phyloP scores from a whole-genome alignment of 2,797 vertebrate genomes.

The Peromyscus nudipes region DNA sequence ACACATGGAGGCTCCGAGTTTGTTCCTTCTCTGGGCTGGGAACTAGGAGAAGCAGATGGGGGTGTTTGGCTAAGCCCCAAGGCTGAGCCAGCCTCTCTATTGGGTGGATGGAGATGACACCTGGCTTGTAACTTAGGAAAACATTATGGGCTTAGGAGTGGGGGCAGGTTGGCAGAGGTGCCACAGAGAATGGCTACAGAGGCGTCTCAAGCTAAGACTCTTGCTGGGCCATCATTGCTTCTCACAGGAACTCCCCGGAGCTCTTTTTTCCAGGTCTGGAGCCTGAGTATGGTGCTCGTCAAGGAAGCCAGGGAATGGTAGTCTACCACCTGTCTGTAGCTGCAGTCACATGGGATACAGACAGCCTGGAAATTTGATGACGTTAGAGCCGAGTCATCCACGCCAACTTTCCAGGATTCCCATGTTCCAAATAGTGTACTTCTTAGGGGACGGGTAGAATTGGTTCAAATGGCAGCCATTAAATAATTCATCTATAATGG shows the following conservation, averaged over 20 bases:
- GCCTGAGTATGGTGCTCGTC: not conserved
- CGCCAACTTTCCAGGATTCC: not conserved
- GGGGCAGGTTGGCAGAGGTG: not conserved
- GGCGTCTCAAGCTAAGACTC: not conserved
- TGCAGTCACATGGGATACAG: fast-evolving
- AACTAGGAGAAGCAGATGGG: not conserved
- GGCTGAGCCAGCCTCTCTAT: not conserved
- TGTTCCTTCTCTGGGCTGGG: not conserved
- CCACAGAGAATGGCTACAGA: too few species aligned
- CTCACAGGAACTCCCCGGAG: too few species aligned
- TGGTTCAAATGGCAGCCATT: not conserved
- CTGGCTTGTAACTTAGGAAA: not conserved
- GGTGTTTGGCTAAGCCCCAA: not conserved
- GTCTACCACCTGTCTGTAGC: not conserved
- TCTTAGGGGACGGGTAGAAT: not conserved
- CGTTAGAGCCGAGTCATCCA: fast-evolving
- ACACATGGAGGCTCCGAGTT: not conserved
- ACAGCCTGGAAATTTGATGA: not conserved
- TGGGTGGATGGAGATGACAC: too few species aligned
- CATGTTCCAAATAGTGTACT: fast-evolving
- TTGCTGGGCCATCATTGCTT: fast-evolving
- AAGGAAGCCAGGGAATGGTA: too few species aligned
- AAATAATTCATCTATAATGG: not conserved
- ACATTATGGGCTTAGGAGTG: too few species aligned
- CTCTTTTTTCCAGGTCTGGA: not conserved